Evolutionary conservation across 2,797 vertebrate species (phyloP).

Genomic region (Crenuchus spilurus): DNA sequence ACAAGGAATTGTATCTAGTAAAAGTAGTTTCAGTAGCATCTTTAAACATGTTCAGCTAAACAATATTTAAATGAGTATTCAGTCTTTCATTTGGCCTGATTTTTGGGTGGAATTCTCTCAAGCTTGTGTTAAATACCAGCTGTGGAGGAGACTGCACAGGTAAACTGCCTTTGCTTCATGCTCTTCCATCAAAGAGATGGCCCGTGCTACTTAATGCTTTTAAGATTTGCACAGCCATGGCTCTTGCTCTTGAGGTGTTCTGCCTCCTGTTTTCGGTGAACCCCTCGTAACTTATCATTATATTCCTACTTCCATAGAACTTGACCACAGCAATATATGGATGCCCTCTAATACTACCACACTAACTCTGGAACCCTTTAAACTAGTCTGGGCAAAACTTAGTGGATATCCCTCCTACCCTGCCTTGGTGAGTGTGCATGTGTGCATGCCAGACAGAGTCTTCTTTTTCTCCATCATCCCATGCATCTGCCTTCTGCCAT

Average conservation of each 20-base stretch:
- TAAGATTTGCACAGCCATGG: conserved; percentile 50
- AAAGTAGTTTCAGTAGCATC: neutral
- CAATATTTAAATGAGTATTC: neutral
- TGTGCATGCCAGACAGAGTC: conserved; percentile 64
- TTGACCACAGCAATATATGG: conserved; percentile 98
- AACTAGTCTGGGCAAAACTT: conserved; percentile 99
- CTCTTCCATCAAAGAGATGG: conserved; percentile 31
- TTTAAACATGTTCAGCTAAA: neutral
- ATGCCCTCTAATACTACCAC: conserved; percentile 91
- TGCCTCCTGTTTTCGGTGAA: conserved; percentile 55
- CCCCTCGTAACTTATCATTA: conserved; percentile 70
- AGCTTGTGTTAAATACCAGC: neutral
- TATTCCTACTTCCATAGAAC: conserved; percentile 86
- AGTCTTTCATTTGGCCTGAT: neutral
- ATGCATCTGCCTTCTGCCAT: conserved; percentile 50
- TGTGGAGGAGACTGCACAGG: conserved; percentile 7
- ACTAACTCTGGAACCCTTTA: conserved; percentile 94
- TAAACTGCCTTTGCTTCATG: conserved; percentile 36
- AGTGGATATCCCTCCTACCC: conserved; percentile 99
- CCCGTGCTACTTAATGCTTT: conserved; percentile 39
- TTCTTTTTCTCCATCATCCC: conserved; percentile 51
- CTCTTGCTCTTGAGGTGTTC: conserved; percentile 57
- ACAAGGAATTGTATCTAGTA: too few relatives aligned
- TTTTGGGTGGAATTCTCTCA: conserved; percentile 34
- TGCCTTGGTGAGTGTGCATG: conserved; percentile 91